A percentile compares a stretch with the other conserved stretches of the same genome.
phyloP scores from a whole-genome alignment of 2,113 vertebrate genomes.

The Scomber japonicus region DNA sequence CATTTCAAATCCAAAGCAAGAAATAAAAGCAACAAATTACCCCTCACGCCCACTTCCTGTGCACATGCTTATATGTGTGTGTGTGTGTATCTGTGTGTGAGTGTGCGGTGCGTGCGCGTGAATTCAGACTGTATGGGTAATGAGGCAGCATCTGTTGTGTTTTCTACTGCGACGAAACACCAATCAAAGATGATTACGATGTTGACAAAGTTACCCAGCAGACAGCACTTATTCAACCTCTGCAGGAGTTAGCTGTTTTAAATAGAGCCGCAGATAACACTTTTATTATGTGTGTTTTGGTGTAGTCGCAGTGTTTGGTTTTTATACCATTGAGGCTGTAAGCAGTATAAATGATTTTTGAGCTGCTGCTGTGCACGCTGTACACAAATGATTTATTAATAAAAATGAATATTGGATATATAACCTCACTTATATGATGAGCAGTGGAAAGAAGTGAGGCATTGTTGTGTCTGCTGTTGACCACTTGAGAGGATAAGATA shows the following conservation, averaged over 20 bases:
- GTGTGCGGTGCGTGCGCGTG: constrained; percentile 2
- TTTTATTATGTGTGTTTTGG: constrained; percentile 29
- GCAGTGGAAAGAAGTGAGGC: neutral
- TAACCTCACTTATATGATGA: constrained; percentile 7
- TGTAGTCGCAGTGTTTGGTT: constrained; percentile 11
- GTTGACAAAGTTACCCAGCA: constrained; percentile 78
- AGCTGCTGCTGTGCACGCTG: neutral
- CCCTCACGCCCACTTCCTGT: constrained; percentile 21
- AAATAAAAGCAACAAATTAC: constrained; percentile 32
- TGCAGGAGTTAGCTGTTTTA: constrained; percentile 64
- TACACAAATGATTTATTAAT: constrained; percentile 16
- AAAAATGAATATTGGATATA: neutral
- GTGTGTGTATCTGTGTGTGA: neutral
- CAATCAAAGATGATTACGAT: constrained; percentile 83
- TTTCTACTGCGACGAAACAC: constrained; percentile 63
- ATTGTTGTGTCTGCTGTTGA: neutral
- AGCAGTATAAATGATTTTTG: neutral
- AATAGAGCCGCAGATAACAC: constrained; percentile 38
- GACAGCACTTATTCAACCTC: constrained; percentile 68
- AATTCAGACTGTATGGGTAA: constrained; percentile 62
- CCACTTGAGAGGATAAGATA: neutral
- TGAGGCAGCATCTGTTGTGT: constrained; percentile 79
- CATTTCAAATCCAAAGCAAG: constrained; percentile 5
- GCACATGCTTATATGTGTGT: neutral
- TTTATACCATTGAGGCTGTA: neutral